A percentile compares a stretch with the other conserved stretches of the same genome.
These are phyloP conservation scores for Leucopsar rothschildi DNA, from an alignment of 2,113 vertebrate species.

Conservation along the genomic window DNA sequence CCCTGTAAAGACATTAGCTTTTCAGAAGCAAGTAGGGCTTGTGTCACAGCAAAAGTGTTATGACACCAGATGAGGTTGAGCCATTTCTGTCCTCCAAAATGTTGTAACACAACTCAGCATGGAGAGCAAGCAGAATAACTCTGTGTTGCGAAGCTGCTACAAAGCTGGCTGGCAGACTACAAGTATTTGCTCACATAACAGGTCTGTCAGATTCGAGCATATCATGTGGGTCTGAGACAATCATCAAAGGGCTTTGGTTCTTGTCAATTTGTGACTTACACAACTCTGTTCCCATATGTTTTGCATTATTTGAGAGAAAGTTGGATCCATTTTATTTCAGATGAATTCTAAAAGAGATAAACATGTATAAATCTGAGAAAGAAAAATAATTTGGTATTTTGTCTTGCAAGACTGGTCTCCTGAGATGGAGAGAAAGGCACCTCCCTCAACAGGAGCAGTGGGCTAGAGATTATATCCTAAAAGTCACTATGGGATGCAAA, in stretches of 20 bases:
- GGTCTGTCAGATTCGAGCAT: slow-evolving; percentile 36
- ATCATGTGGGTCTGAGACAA: slow-evolving; percentile 44
- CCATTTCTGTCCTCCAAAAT: not conserved
- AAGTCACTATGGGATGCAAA: not conserved
- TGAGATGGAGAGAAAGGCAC: not conserved
- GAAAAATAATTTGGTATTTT: slow-evolving; percentile 54
- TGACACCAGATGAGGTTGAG: not conserved
- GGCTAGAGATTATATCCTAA: not conserved
- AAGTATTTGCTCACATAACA: slow-evolving; percentile 1
- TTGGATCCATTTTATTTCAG: slow-evolving; percentile 59
- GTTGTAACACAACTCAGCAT: not conserved
- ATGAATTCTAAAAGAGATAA: slow-evolving; percentile 55
- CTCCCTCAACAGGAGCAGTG: not conserved
- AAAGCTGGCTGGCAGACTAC: not conserved
- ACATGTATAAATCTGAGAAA: slow-evolving; percentile 49
- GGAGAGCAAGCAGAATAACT: not conserved
- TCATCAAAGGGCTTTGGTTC: slow-evolving; percentile 45
- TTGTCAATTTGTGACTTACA: slow-evolving; percentile 55
- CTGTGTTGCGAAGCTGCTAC: not conserved
- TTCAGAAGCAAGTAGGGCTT: not conserved
- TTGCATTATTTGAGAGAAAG: slow-evolving; percentile 57
- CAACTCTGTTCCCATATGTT: slow-evolving; percentile 52
- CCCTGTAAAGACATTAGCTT: not conserved
- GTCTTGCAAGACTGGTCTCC: slow-evolving; percentile 8
- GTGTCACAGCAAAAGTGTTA: not conserved